Evolutionary conservation across 2,113 vertebrate genomes (phyloP).

Genomic region (Psilopogon haemacephalus): DNA sequence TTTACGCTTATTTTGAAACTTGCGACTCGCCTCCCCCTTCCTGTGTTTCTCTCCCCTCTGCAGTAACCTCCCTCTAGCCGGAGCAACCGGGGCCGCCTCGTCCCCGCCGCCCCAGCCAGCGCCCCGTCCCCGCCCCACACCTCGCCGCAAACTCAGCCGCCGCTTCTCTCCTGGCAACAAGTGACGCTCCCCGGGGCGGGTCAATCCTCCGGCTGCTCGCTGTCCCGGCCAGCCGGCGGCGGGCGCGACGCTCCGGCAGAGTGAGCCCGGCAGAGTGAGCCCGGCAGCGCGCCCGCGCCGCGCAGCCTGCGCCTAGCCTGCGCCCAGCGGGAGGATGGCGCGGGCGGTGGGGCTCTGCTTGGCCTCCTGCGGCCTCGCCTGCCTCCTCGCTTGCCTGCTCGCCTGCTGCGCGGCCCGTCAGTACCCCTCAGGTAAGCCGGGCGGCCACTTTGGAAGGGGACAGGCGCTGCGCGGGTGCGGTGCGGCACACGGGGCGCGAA

Average conservation of each 20-base stretch:
- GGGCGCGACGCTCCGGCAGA: not conserved
- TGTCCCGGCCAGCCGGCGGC: not conserved
- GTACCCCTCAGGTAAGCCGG: slow-evolving; percentile 60
- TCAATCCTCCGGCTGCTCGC: not conserved
- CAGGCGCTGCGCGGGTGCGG: not conserved
- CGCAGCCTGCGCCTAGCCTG: not conserved
- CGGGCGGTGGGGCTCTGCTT: not conserved
- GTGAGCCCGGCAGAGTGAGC: not conserved
- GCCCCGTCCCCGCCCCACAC: not conserved
- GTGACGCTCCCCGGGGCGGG: not conserved
- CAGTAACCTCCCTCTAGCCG: accelerated
- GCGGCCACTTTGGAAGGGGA: not conserved
- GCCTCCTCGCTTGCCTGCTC: slow-evolving; percentile 9
- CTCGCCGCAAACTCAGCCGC: not conserved
- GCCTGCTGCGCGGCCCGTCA: not conserved
- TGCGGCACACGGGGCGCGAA: not conserved
- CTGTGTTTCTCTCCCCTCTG: accelerated
- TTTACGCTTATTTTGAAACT: accelerated
- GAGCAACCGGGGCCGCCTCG: not conserved
- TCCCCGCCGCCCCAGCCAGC: not conserved
- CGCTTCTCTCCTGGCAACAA: not conserved
- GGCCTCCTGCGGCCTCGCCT: not conserved
- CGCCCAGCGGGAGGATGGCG: not conserved
- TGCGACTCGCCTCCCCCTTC: accelerated
- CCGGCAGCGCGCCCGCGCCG: not conserved